phyloP scores from a whole-genome alignment of 2,113 vertebrate genomes.

The Varanus salvator region DNA sequence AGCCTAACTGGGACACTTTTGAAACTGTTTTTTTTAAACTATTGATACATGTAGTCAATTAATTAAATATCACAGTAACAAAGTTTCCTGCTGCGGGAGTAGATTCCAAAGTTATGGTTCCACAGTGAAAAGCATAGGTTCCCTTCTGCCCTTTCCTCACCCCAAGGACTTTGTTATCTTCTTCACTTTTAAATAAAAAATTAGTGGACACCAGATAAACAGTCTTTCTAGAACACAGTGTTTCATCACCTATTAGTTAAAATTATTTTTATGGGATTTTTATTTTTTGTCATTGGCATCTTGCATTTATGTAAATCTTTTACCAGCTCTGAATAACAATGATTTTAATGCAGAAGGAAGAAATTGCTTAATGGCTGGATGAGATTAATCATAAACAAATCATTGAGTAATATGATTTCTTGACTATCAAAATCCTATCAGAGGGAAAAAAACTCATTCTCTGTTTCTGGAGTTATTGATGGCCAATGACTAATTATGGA shows the following conservation, averaged over 20 bases:
- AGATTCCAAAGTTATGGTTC: background rate
- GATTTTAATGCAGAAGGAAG: constrained; percentile 50
- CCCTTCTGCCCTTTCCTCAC: background rate
- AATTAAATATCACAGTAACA: background rate
- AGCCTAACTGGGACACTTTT: background rate
- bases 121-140: background rate
- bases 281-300: constrained; percentile 56
- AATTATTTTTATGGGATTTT: constrained; percentile 52
- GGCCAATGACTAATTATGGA: constrained; percentile 47
- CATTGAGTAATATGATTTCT: constrained; percentile 33
- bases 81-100: background rate
- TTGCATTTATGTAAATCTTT: constrained; percentile 73
- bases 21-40: background rate
- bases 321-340: constrained; percentile 67
- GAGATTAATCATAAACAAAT: constrained; percentile 13
- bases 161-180: constrained; percentile 30
- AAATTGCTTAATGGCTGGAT: constrained; percentile 51
- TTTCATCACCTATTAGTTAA: constrained; percentile 36
- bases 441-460: constrained; percentile 14
- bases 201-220: constrained; percentile 8
- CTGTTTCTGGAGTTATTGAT: constrained; percentile 41
- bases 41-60: too few species aligned
- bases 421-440: background rate
- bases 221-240: background rate
- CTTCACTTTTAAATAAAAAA: constrained; percentile 21